Evolutionary conservation across 2,113 vertebrate species (phyloP).

Genomic region (Hemicordylus capensis): DNA sequence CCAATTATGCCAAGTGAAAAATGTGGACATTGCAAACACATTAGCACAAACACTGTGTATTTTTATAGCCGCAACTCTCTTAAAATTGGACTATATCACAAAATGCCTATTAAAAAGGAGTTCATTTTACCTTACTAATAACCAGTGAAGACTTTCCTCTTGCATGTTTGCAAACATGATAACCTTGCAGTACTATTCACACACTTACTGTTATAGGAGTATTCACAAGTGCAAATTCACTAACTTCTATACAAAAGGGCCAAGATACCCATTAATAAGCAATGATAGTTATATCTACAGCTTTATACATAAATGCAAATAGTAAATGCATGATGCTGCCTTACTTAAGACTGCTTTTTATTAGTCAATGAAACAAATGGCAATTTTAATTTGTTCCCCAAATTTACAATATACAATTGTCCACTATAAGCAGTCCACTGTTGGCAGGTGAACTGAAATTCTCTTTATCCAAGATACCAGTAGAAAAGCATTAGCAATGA

Average conservation of each 20-base stretch:
- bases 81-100: background rate
- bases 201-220: background rate
- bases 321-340: background rate
- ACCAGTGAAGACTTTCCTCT: background rate
- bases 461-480: constrained; percentile 41
- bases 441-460: constrained; percentile 41
- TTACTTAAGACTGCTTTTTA: background rate
- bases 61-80: background rate
- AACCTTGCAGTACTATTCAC: background rate
- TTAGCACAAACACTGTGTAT: background rate
- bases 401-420: constrained; percentile 27
- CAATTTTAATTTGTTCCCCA: background rate
- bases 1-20: too few relatives aligned
- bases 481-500: constrained; percentile 46
- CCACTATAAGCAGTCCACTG: constrained; percentile 29
- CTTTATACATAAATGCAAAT: background rate
- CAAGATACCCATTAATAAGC: background rate
- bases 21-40: background rate
- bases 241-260: background rate
- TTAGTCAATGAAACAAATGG: constrained; percentile 14
- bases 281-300: background rate
- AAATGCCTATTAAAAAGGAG: background rate
- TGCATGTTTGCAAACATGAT: background rate
- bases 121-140: background rate
- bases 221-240: background rate